phyloP scores from a whole-genome alignment of 1,140 invertebrate species.

The Pararge aegeria region DNA sequence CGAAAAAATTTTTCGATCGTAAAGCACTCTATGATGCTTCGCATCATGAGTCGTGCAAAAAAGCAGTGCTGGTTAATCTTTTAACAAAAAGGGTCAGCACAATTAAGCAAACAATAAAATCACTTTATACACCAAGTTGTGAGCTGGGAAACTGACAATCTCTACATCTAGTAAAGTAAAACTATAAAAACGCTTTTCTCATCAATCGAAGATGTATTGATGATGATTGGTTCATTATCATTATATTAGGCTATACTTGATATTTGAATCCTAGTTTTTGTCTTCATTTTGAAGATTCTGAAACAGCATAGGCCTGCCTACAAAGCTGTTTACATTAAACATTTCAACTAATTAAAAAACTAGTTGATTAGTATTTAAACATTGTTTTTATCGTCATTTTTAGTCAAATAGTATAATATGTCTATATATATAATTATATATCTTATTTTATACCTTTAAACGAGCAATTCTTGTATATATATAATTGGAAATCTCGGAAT shows the following conservation, averaged over 20 bases:
- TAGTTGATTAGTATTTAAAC: too few species aligned
- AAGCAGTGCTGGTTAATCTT: constrained; percentile 67
- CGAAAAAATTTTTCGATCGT: too few species aligned
- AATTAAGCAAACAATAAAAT: constrained; percentile 61
- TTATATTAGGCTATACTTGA: constrained; percentile 10
- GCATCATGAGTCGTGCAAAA: too few species aligned
- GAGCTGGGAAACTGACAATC: constrained; percentile 34
- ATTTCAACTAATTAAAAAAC: too few species aligned
- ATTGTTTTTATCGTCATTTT: too few species aligned
- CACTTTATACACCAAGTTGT: constrained; percentile 50
- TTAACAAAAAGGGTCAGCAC: constrained; percentile 60
- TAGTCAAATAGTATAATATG: too few species aligned
- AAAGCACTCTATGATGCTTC: too few species aligned
- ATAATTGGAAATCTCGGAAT: too few species aligned
- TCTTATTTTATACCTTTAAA: too few species aligned
- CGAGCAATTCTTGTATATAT: too few species aligned
- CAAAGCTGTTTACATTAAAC: constrained; percentile 10
- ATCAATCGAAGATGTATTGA: constrained; percentile 26
- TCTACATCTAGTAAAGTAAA: constrained; percentile 39
- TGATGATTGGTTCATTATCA: constrained; percentile 58
- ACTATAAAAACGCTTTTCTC: constrained; percentile 27
- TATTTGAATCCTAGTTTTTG: background rate
- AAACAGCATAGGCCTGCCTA: constrained; percentile 12
- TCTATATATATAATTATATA: too few species aligned
- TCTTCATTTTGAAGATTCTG: background rate